Conservation (phyloP, 2,888 invertebrate genomes). For the Dexiosoma caninum region DNA sequence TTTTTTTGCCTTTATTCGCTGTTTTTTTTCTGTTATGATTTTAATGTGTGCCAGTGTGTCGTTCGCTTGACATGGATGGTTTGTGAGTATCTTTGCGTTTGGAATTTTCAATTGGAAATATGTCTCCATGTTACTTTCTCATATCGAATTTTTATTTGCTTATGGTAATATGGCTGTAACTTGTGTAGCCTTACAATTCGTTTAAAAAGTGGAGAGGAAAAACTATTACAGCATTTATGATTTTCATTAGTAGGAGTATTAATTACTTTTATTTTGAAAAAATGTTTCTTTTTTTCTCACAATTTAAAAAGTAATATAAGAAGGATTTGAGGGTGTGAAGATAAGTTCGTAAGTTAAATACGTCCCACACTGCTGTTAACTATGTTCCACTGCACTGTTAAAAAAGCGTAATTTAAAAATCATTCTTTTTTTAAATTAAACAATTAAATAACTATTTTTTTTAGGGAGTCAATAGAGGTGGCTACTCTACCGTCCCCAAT, state of each 20-base stretch:
- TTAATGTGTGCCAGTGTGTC: constrained; percentile 21
- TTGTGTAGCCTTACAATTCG: neutral
- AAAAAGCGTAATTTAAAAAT: too few species aligned
- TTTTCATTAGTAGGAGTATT: neutral
- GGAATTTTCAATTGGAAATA: constrained; percentile 18
- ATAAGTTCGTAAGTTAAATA: too few species aligned
- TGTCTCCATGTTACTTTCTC: constrained; percentile 21
- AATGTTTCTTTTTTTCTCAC: too few species aligned
- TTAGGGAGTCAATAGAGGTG: too few species aligned
- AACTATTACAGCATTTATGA: neutral
- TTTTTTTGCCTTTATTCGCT: neutral
- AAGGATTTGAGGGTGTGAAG: too few species aligned
- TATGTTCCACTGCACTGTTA: too few species aligned
- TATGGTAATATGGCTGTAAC: neutral
- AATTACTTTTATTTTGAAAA: constrained; percentile 11
- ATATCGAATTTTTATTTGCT: neutral
- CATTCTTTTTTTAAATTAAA: too few species aligned
- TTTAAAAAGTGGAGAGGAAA: neutral
- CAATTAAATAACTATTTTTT: too few species aligned
- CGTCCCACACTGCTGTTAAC: too few species aligned
- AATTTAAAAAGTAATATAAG: neutral
- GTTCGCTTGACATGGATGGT: constrained; percentile 24
- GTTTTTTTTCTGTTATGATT: neutral
- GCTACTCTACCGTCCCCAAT: too few species aligned
- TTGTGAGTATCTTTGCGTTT: constrained; percentile 20